Conservation (phyloP, 2,888 invertebrate species). For the Eilema depressum region DNA sequence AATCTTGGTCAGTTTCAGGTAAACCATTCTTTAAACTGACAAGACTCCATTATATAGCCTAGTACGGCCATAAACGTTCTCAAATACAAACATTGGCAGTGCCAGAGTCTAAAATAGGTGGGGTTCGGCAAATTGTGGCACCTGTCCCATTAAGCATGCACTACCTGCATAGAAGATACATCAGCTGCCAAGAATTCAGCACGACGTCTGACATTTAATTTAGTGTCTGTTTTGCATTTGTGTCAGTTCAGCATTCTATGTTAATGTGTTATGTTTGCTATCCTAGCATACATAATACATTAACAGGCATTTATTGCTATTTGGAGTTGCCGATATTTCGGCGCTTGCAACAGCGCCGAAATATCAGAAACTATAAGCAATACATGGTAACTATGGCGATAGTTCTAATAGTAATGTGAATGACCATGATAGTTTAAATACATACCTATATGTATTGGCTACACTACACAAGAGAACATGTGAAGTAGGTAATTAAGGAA, state of each 20-base stretch:
- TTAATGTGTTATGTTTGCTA: conserved; percentile 30
- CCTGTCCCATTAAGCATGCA: conserved; percentile 40
- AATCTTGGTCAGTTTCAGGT: neutral
- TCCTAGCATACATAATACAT: too few species aligned
- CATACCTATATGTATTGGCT: neutral
- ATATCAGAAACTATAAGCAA: too few species aligned
- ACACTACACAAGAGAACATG: neutral
- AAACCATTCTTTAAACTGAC: neutral
- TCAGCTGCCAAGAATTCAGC: conserved; percentile 45
- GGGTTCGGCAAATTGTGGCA: conserved; percentile 33
- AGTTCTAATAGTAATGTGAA: too few species aligned
- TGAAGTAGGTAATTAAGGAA: neutral
- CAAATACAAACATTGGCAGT: conserved; percentile 16
- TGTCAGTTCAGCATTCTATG: conserved; percentile 23
- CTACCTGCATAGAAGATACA: conserved; percentile 22
- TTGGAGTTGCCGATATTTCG: too few species aligned
- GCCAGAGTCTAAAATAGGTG: conserved; percentile 15
- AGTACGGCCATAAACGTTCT: neutral
- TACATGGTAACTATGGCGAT: too few species aligned
- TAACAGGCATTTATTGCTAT: too few species aligned
- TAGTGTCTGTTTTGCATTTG: conserved; percentile 34
- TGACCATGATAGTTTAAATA: too few species aligned
- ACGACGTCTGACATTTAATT: conserved; percentile 39
- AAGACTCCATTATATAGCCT: neutral
- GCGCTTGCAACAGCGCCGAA: too few species aligned